These are phyloP conservation scores for Eremophila alpestris DNA, from an alignment of 2,797 vertebrate species.

Conservation along the genomic window DNA sequence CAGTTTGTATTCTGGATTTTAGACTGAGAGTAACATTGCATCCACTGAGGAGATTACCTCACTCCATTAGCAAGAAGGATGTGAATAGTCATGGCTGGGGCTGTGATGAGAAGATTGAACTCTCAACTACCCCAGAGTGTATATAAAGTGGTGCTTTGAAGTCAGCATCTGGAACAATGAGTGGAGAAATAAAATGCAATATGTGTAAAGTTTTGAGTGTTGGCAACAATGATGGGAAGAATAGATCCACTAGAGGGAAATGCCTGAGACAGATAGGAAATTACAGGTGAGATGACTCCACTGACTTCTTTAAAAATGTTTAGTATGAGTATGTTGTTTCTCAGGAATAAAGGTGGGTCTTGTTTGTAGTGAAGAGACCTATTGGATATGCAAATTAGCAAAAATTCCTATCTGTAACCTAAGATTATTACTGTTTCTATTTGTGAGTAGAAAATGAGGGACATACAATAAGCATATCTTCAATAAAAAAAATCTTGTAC, in stretches of 20 bases:
- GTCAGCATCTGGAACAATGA: neutral
- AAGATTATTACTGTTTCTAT: neutral
- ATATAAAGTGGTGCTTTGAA: neutral
- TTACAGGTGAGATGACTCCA: neutral
- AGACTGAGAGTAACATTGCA: neutral
- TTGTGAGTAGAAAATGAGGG: neutral
- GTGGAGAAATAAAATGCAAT: neutral
- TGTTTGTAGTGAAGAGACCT: neutral
- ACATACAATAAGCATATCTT: neutral
- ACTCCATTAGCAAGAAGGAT: constrained; percentile 7
- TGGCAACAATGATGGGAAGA: neutral
- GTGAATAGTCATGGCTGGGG: neutral
- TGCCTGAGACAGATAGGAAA: neutral
- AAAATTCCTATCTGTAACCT: neutral
- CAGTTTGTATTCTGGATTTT: neutral
- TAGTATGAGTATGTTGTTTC: neutral
- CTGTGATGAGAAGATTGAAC: constrained; percentile 13
- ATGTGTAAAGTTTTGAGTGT: neutral
- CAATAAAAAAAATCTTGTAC: neutral
- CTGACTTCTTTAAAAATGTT: neutral
- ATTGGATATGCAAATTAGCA: neutral
- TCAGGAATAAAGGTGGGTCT: neutral
- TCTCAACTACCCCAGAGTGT: neutral
- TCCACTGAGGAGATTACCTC: neutral
- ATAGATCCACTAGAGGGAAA: neutral